Base-by-base conservation (phyloP, 2,888 invertebrate species). In the Syrphus vitripennis region DNA sequence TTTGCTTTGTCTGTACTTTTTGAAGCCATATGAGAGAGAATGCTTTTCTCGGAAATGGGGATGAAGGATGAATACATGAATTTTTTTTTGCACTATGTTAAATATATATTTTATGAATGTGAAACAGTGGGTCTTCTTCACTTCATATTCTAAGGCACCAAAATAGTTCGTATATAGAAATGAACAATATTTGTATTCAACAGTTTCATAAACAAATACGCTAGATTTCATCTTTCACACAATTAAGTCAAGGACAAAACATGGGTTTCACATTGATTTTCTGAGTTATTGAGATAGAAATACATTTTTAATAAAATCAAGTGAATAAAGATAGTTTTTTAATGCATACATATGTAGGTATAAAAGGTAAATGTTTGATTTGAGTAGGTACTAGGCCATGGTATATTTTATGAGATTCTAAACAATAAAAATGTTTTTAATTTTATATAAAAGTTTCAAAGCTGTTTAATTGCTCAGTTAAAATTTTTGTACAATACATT, bases 21-120 rank as follows among this genome's bases (percentile, higher is more conserved):
- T 10, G 75, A 79, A 79, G 83, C 79, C 76, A 71, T 72, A 83
- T 9, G 37, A 71, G 53, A 45, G 7, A 16, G 3, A 16, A 45
- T 65, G 31, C 21, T 48, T 48, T 5, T 19, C 48, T 31, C n/a
- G n/a, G n/a, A 9, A 12, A 48, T 48, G 19, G 29, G 29, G 42
- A 19, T 29, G 7, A 65, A 31, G 31, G 48, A 34, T 45, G 40
- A 48, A 48, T 45, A 14, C 14, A 16, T n/a, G n/a, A n/a, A n/a
- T 31, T 48, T 45, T 65, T 2, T 9, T 45, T 29, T 65, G n/a
- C 7, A 9, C 2, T 19, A 37, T 37, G 19, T 37, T 10, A 10
- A 63, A 65, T 9, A 65, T 29, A 12, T 10, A 31, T 16, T 45
- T 16, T 48, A 14, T 31, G 3, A 48, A 65, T 65, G 21, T 0